Conservation (phyloP, 1,140 invertebrate species). For the Drosophila micromelanica region DNA sequence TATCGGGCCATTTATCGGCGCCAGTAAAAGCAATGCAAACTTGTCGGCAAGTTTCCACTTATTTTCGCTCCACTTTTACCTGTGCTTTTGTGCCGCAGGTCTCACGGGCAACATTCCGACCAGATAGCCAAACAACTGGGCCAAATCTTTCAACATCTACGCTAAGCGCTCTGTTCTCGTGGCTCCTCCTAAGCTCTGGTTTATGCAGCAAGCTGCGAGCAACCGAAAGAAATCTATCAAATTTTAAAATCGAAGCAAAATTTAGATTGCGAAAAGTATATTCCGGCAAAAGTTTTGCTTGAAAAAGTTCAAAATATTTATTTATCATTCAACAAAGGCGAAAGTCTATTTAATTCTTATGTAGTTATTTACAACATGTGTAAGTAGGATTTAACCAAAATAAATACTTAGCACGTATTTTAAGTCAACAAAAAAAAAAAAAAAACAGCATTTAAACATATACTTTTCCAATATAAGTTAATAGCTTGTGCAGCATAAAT, state of each 20-base stretch:
- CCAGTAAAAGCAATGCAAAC: slow-evolving; percentile 53
- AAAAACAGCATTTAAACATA: too few relatives aligned
- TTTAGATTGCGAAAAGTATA: background rate
- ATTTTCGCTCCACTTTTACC: slow-evolving; percentile 33
- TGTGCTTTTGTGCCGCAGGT: slow-evolving; percentile 29
- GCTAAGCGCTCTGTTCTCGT: slow-evolving; percentile 21
- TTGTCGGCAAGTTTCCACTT: slow-evolving; percentile 73
- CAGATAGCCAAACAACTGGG: slow-evolving; percentile 67
- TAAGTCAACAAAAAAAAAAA: too few relatives aligned
- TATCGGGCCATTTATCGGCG: background rate
- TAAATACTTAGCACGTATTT: too few relatives aligned
- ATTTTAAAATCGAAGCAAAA: background rate
- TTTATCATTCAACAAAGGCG: too few relatives aligned
- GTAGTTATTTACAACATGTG: too few relatives aligned
- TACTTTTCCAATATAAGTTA: too few relatives aligned
- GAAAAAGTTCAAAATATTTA: too few relatives aligned
- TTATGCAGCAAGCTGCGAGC: slow-evolving; percentile 7
- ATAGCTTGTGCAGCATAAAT: too few relatives aligned
- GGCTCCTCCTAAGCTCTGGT: slow-evolving; percentile 27
- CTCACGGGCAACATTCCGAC: slow-evolving; percentile 66
- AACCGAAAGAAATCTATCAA: background rate
- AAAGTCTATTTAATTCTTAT: too few relatives aligned
- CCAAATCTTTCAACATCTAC: slow-evolving; percentile 58
- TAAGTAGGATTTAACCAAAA: too few relatives aligned
- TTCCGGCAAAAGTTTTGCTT: background rate